Evolutionary conservation across 2,113 vertebrate species (phyloP), one percentile per base, ranked within the genome.

Genomic region (Xiphophorus couchianus): DNA sequence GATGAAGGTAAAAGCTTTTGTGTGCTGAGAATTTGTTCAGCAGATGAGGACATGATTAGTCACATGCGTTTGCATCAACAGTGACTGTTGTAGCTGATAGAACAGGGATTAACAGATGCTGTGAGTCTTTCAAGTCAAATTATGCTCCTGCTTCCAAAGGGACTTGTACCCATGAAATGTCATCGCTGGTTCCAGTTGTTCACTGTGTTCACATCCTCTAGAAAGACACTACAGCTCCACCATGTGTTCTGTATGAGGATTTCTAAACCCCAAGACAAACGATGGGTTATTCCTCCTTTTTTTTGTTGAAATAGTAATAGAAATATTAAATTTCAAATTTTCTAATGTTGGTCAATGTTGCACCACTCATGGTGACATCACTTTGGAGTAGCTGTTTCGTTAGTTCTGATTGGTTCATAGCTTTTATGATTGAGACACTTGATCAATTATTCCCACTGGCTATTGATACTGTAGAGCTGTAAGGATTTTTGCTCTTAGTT

Each of bases 131-230:
- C 9, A 54, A 72, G 60, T 29, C 17, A 19, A 44, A 42, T 39
- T 60, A 78, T 71, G 60, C 67, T 63, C 69, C 68, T 68, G 74
- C 65, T 31, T 3, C 58, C 62, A 62, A 3, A 19, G 14, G 58
- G 76, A 69, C 61, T 61, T 69, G 58, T 69, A 62, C 39, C 44
- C 39, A 70, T 35, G 51, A 71, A 9, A 76, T 74, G 78, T 86
- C 74, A 77, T 84, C 74, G 73, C 54, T 37, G 58, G 72, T 73
- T 83, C 68, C 67, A 77, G 31, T 71, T 75, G 42, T 5, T 30
- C 39, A 13, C 39, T 42, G 27, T 44, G 64, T 74, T 39, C 42
- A 13, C 76, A 72, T 66, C 74, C 71, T 61, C 17, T 61, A 63
- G 14, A 44, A 44, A 48, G 61, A 73, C 29, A 22, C 65, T 4